Base-by-base conservation (phyloP, 2,113 vertebrate genomes). In the Planiliza haematocheilus region DNA sequence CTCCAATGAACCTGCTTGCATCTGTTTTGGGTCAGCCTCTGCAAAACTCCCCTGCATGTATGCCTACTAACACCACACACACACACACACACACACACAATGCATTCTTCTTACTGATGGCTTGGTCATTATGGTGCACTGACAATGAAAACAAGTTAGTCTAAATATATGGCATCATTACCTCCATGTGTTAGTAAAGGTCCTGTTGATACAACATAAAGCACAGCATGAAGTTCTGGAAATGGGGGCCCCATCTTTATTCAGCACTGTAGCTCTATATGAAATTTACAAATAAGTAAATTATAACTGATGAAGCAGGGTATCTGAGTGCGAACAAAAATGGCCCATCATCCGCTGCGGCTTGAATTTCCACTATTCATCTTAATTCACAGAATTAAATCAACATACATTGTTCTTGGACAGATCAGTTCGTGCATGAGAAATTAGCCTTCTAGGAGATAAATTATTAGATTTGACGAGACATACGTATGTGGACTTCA, bases 11-110 rank as follows among this genome's bases (percentile, higher is more conserved):
- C 82, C 77, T 77, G 38, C 7, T 64, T 57, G 76, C 82, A 86
- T 90, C 81, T 89, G 74, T 69, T 85, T 78, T 58, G 36, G 66
- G 69, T 78, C 59, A 52, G 7, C 10, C 49, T 58, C 43, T 60
- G 41, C 41, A 74, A 67, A 70, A 61, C 48, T 24, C 45, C 53
- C 20, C 18, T 42, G 78, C 57, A 39, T 66, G 36, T 51, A 41
- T 63, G 41, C 53, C 21, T 51, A 43, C 43, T 30, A 59, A 39
- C 14, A 61, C 8, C 51, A 34, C 43, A 64, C 24, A 67, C 14
- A 70, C 57, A 68, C 39, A 52, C 39, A 52, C 21, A 51, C 50
- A 42, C 39, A 63, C 13, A 36, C 18, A 21, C 8, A 37, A 7
- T 8, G 4, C 43, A 56, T 50, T 4, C n/a, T 13, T 68, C 21